Evolutionary conservation across 2,113 vertebrate species (phyloP).

Genomic region (Fregata magnificens): DNA sequence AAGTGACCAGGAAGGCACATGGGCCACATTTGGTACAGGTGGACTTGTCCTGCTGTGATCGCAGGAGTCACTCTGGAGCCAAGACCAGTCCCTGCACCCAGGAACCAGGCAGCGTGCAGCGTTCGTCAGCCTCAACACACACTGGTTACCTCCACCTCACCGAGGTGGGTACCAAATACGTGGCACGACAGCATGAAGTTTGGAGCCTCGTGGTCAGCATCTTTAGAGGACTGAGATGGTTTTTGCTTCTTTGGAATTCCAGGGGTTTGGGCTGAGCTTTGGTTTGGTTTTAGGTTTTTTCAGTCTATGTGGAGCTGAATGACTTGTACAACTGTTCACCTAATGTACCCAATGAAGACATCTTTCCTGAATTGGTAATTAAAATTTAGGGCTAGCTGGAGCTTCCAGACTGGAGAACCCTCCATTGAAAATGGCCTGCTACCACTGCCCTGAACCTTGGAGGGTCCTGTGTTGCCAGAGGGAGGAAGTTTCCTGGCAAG

Average conservation of each 20-base stretch:
- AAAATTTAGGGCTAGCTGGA: neutral
- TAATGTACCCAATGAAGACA: neutral
- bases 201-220: neutral
- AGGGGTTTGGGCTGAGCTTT: neutral
- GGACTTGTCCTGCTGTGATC: rapidly evolving
- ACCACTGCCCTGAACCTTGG: neutral
- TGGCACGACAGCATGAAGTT: rapidly evolving
- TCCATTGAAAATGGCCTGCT: neutral
- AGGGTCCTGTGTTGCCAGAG: neutral
- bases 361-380: neutral
- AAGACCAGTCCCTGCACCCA: neutral
- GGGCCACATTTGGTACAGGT: rapidly evolving
- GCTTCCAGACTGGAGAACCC: neutral
- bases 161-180: rapidly evolving
- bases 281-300: neutral
- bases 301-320: neutral
- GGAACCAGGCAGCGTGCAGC: neutral
- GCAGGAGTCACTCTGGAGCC: rapidly evolving
- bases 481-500: neutral
- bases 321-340: neutral
- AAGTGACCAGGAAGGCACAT: neutral
- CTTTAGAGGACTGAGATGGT: neutral
- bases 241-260: neutral
- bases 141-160: neutral
- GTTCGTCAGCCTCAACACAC: rapidly evolving